Evolutionary conservation across 2,888 invertebrate genomes (phyloP).

Genomic region (Ennomos fuscantarius): DNA sequence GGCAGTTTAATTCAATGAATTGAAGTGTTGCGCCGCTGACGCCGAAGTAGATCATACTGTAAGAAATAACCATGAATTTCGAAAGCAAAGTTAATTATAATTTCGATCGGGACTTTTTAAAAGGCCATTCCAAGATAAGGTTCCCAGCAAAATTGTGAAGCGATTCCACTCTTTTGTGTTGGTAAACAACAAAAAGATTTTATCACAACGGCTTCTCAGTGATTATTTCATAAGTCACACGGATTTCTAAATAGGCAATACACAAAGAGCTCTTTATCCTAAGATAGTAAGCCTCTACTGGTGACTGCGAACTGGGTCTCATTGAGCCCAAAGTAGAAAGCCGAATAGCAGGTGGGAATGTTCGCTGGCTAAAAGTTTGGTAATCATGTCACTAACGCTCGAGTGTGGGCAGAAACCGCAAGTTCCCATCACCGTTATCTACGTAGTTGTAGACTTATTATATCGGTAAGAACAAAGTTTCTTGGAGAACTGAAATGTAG

Average conservation of each 20-base stretch:
- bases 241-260: constrained; percentile 54
- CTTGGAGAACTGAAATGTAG: constrained; percentile 37
- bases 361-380: constrained; percentile 58
- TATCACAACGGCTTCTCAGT: constrained; percentile 53
- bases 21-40: constrained; percentile 10
- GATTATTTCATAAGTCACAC: constrained; percentile 56
- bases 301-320: constrained; percentile 37
- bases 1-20: constrained; percentile 29
- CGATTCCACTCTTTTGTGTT: constrained; percentile 59
- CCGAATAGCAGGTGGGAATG: constrained; percentile 35
- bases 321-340: constrained; percentile 33
- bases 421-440: constrained; percentile 68
- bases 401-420: constrained; percentile 58
- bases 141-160: constrained; percentile 52
- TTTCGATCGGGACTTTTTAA: constrained; percentile 51
- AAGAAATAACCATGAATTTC: constrained; percentile 38
- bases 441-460: constrained; percentile 68
- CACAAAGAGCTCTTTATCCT: constrained; percentile 46
- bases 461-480: constrained; percentile 60
- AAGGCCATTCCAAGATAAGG: constrained; percentile 50
- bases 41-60: constrained; percentile 12
- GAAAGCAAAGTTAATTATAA: constrained; percentile 41
- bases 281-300: constrained; percentile 34
- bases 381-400: constrained; percentile 64
- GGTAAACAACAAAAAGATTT: constrained; percentile 63